phyloP scores from a whole-genome alignment of 1,140 invertebrate species.

The Cheumatopsyche charites region DNA sequence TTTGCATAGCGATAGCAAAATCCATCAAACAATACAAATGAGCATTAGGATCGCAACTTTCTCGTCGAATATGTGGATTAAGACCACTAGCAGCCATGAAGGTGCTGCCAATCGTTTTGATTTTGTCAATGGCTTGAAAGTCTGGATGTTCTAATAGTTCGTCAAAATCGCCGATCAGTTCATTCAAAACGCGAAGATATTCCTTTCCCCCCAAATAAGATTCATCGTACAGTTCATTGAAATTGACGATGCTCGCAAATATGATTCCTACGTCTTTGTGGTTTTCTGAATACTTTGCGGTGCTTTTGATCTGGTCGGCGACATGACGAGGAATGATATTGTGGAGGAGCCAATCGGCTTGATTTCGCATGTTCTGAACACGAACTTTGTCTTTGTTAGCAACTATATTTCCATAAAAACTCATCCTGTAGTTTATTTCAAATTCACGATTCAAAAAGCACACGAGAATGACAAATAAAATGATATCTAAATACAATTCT shows the following conservation, averaged over 20 bases:
- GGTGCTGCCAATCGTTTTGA: constrained; percentile 96
- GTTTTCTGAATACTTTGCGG: constrained; percentile 95
- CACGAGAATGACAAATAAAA: constrained; percentile 81
- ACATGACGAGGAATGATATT: constrained; percentile 96
- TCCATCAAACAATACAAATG: constrained; percentile 88
- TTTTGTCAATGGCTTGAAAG: constrained; percentile 93
- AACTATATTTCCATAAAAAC: constrained; percentile 90
- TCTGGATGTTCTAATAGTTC: constrained; percentile 82
- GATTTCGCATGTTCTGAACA: constrained; percentile 89
- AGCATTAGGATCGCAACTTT: constrained; percentile 68
- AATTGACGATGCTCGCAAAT: constrained; percentile 95
- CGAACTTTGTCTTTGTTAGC: constrained; percentile 83
- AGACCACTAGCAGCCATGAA: constrained; percentile 97
- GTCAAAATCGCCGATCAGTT: constrained; percentile 94
- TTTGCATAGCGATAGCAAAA: constrained; percentile 86
- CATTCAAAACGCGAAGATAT: constrained; percentile 92
- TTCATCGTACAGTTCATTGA: constrained; percentile 96
- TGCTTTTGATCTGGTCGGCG: constrained; percentile 89
- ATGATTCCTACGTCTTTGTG: constrained; percentile 92
- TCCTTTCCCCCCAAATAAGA: constrained; percentile 92
- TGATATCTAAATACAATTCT: constrained; percentile 82
- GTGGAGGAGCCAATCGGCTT: constrained; percentile 94
- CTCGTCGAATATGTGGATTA: constrained; percentile 73
- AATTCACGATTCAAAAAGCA: constrained; percentile 94
- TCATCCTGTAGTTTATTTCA: constrained; percentile 91